Conservation (phyloP, 1,140 invertebrate species). For the Nautilus pompilius region DNA sequence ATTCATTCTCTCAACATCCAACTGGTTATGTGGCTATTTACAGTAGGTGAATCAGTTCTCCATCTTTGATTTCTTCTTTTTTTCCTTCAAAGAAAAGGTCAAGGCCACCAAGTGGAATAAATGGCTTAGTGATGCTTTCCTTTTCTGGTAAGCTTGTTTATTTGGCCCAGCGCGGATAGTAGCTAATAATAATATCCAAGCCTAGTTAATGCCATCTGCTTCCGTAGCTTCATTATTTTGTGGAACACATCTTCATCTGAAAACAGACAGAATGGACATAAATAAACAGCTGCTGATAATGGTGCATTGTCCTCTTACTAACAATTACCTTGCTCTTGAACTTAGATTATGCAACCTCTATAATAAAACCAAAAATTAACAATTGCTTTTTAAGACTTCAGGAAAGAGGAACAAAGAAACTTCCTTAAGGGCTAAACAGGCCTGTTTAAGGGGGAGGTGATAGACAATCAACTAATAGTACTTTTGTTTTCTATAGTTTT, state of each 20-base stretch:
- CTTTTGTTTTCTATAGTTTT: neutral
- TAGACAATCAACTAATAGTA: neutral
- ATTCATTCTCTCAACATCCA: no score
- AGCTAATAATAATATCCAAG: conserved; percentile 65
- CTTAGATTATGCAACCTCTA: neutral
- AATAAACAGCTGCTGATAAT: neutral
- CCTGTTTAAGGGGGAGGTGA: neutral
- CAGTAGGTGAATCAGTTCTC: no score
- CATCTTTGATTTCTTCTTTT: no score
- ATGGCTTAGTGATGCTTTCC: no score
- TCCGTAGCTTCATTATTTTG: conserved; percentile 70
- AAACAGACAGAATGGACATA: conserved; percentile 39
- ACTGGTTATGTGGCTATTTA: no score
- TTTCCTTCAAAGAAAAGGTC: no score
- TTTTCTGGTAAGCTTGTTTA: no score
- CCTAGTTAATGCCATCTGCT: conserved; percentile 73
- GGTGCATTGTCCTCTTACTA: neutral
- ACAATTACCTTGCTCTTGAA: neutral
- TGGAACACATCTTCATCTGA: conserved; percentile 74
- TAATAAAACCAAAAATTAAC: neutral
- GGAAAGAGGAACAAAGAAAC: neutral
- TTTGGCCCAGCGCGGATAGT: no score
- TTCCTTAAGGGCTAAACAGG: neutral
- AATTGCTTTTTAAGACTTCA: neutral
- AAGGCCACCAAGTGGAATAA: no score